Base-by-base conservation (phyloP, 2,888 invertebrate species). In the Pherbina coryleti region DNA sequence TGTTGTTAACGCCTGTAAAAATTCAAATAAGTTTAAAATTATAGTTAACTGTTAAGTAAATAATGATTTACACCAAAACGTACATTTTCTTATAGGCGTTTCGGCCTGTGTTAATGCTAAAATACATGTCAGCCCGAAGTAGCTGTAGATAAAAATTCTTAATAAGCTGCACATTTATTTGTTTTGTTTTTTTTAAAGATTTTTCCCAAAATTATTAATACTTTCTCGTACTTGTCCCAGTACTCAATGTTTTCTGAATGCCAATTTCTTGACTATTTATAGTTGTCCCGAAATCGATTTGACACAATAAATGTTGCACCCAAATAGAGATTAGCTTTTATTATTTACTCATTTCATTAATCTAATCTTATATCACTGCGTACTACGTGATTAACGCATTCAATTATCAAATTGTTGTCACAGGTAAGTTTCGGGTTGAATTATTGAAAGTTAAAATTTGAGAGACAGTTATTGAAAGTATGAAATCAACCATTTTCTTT, bases 1-100 rank as follows among this genome's bases (percentile, higher is more conserved):
- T 73, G 9, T 79, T 79, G 44, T 81, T 80, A 19, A 81, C 75
- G 77, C 87, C 88, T 88, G 19, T 2, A 22, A 28, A 51, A 53
- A 11, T 53, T n/a, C 7, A 53, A 3, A 8, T n/a, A 28, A 3
- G 3, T 28, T n/a, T 64, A 0, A 11, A 3, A 28, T 17, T 28
- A 64, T 25, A 53, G 7, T 53, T 53, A 19, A 55, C 9, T 64
- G 7, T 8, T 2, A 31, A 25, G 25, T 22, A 34, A 31, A 17
- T 5, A 17, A 62, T 62, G 5, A 62, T 11, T 62, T 28, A n/a
- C 5, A 28, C 8, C 5, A 34, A 22, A 51, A 70, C 70, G 28
- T 31, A 70, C 71, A 71, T 19, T n/a, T 9, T 22, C 57, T 53
- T 0, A 71, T 19, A 19, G 71, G 71, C 37, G 71, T 71, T 19